phyloP scores from a whole-genome alignment of 2,797 vertebrate genomes.

The Artibeus jamaicensis region DNA sequence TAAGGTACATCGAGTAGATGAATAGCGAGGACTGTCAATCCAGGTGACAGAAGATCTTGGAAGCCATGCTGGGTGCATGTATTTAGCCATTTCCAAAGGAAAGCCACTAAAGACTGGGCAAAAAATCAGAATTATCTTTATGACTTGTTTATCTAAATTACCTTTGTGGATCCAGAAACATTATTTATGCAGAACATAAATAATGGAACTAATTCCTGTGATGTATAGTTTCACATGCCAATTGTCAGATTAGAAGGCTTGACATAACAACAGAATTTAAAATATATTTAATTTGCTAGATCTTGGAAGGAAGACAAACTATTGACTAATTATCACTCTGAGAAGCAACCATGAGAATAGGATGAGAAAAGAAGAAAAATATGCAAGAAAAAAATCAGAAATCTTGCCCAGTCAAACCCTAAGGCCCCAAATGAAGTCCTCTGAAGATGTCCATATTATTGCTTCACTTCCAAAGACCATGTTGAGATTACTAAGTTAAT shows the following conservation, averaged over 20 bases:
- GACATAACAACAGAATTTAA: neutral
- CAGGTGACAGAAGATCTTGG: neutral
- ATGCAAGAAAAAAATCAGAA: neutral
- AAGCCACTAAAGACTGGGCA: neutral
- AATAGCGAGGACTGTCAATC: neutral
- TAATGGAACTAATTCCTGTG: neutral
- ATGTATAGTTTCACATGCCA: neutral
- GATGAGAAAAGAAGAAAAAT: neutral
- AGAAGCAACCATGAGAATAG: neutral
- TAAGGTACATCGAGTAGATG: neutral
- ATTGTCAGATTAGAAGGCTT: neutral
- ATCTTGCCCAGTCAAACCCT: neutral
- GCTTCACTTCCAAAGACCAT: neutral
- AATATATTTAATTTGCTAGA: neutral
- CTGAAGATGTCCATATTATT: neutral
- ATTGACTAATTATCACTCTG: neutral
- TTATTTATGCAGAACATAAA: neutral
- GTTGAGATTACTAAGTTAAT: neutral
- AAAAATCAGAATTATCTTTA: neutral
- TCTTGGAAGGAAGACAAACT: neutral
- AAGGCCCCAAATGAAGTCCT: neutral
- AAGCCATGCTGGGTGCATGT: neutral
- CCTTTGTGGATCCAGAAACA: neutral
- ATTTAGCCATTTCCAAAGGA: neutral
- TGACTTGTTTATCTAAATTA: neutral